A percentile compares a stretch with the other conserved stretches of the same genome.
Conservation (phyloP, 2,888 invertebrate species). For the Mythimna albipuncta region DNA sequence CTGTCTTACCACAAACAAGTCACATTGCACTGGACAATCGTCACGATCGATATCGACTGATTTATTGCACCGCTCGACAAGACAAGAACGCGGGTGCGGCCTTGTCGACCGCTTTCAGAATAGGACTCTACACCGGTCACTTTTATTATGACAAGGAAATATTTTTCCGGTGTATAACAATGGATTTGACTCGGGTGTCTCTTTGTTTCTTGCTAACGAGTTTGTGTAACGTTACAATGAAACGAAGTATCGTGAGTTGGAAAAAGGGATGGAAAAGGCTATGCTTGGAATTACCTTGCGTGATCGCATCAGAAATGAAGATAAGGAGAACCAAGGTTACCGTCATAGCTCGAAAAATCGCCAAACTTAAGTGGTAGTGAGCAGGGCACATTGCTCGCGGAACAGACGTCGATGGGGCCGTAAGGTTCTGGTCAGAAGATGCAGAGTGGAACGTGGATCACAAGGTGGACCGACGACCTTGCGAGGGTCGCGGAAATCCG, state of each 20-base stretch:
- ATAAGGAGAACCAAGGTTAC: too few relatives aligned
- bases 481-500: too few relatives aligned
- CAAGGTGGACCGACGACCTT: too few relatives aligned
- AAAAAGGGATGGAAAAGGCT: too few relatives aligned
- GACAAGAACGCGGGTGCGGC: slow-evolving; percentile 70
- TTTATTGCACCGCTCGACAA: slow-evolving; percentile 65
- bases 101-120: slow-evolving; percentile 63
- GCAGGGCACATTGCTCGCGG: too few relatives aligned
- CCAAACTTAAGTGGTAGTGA: too few relatives aligned
- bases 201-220: slow-evolving; percentile 34
- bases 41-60: slow-evolving; percentile 64
- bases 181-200: slow-evolving; percentile 43
- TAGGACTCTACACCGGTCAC: slow-evolving; percentile 50
- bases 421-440: too few relatives aligned
- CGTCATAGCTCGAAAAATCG: too few relatives aligned
- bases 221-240: neutral
- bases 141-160: slow-evolving; percentile 52
- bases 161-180: slow-evolving; percentile 59
- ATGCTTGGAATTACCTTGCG: too few relatives aligned
- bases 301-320: too few relatives aligned
- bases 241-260: neutral
- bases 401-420: too few relatives aligned
- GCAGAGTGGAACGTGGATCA: too few relatives aligned
- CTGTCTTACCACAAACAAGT: slow-evolving; percentile 2
- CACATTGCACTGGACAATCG: slow-evolving; percentile 55